Conservation (phyloP, 2,113 vertebrate genomes). For the Peromyscus maniculatus region DNA sequence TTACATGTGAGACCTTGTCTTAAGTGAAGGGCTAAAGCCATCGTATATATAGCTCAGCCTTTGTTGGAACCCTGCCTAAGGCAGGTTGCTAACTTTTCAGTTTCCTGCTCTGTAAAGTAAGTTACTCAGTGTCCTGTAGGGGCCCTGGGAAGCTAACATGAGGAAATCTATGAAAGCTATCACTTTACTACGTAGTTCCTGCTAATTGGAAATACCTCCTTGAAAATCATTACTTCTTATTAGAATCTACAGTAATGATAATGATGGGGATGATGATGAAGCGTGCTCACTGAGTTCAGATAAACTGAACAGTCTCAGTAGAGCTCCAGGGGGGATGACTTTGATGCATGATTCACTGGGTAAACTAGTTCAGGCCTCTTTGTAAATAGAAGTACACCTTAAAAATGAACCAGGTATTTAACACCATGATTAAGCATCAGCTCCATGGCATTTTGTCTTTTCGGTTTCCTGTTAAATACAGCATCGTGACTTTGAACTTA, state of each 20-base stretch:
- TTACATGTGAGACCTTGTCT: background rate
- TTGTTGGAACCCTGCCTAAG: background rate
- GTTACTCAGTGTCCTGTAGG: background rate
- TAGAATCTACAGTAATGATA: background rate
- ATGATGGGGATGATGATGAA: background rate
- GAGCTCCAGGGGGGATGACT: background rate
- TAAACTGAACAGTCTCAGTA: background rate
- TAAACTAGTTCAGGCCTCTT: background rate
- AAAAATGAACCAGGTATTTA: conserved; percentile 45
- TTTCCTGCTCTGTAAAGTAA: conserved; percentile 21
- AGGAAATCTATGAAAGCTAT: background rate
- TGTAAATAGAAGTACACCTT: conserved; percentile 18
- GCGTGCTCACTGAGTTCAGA: background rate
- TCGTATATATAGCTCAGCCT: background rate
- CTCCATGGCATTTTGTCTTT: conserved; percentile 24
- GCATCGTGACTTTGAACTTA: conserved; percentile 48
- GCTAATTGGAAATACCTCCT: background rate
- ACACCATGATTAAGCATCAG: conserved; percentile 37
- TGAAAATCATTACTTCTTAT: background rate
- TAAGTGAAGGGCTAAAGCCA: background rate
- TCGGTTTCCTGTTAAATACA: conserved; percentile 46
- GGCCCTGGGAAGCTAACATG: background rate
- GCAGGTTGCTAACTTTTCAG: background rate
- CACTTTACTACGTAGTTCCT: background rate
- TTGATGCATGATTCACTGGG: background rate